Evolutionary conservation across 2,888 invertebrate species (phyloP), one percentile per base, ranked within the genome.

Genomic region (Dichetophora obliterata): DNA sequence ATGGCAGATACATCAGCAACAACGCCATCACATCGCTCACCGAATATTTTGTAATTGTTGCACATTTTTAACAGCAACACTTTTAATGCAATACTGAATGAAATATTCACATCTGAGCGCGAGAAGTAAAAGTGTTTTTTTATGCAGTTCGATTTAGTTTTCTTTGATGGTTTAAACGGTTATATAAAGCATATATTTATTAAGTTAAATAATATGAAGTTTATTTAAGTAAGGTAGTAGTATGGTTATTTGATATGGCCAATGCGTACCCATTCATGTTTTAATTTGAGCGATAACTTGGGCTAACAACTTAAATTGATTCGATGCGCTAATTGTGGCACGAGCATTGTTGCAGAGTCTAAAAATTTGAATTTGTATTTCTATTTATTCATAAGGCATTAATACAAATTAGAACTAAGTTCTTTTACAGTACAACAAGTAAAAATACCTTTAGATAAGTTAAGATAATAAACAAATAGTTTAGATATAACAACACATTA

Each of bases 111-210:
- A 73, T 65, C 50, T 50, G 34, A 63, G 19, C 19, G 73, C 63
- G 73, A 73, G 48, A 73, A 73, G 73, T 73, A 73, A 73, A 73
- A 73, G 72, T 72, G 72, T 61, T 72, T n/a, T n/a, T 22, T 31
- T 9, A 54, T 19, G 19, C n/a, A 9, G 24, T 27, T 65, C 19
- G 5, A 68, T 68, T 48, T 11, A 50, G 22, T 50, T 24, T 24
- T 50, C 22, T 50, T 68, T 48, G 22, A 50, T 24, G 16, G 27
- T 14, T 50, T 68, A 16, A 50, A n/a, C 27, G 3, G 24, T n/a
- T 31, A n/a, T 8, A 37, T 34, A 65, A 65, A 37, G n/a, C n/a
- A 34, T 43, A 66, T 34, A 66, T 37, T 66, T 37, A 65, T 3
- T 9, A 37, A 11, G 9, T 16, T 34, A 66, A 59, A 59, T 24